Evolutionary conservation across 2,888 invertebrate species (phyloP), one percentile per base, ranked within the genome.

Genomic region (Acanthosoma haemorrhoidale): DNA sequence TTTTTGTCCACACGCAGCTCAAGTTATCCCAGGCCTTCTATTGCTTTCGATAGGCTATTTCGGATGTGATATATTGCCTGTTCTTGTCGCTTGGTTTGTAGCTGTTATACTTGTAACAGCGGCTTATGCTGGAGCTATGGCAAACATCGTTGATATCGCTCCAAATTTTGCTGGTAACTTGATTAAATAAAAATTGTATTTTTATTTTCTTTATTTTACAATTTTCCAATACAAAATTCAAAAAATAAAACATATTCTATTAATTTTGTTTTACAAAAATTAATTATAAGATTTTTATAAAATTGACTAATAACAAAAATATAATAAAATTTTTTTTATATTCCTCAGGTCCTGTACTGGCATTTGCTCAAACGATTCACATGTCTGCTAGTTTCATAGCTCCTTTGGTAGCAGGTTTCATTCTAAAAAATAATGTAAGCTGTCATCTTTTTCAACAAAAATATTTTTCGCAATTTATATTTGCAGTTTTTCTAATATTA

Each of bases 341-440:
- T 66, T 63, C 60, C 70, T 29, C 60, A 81, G 82, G 85, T 66
- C 88, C 88, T 34, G 87, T 88, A 58, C 79, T 89, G 74, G 88
- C 88, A 13, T 89, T 88, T 78, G 87, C 88, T 75, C 88, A 89
- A 80, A 88, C 88, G n/a, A 88, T 89, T 76, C 88, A 88, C 79
- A 89, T 89, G 88, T 84, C 86, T 11, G 88, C 88, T 31, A 88
- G 88, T 76, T 89, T 88, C 77, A 77, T 88, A 38, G 88, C 88
- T 63, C 88, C 88, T 1, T 78, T 88, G 68, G 85, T 84, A 16
- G 85, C 86, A 74, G 88, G 88, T 73, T 80, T 84, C 73, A 79
- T 88, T 70, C 82, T 87, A 21, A 80, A 84, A 74, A 81, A 85
- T 73, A 83, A 84, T 77, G 87, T 86, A 78, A 82, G 81, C 79